A percentile compares a stretch with the other conserved stretches of the same genome.
These are phyloP conservation scores for Arctocebus calabarensis DNA, from an alignment of 2,797 vertebrate species.

Conservation along the genomic window DNA sequence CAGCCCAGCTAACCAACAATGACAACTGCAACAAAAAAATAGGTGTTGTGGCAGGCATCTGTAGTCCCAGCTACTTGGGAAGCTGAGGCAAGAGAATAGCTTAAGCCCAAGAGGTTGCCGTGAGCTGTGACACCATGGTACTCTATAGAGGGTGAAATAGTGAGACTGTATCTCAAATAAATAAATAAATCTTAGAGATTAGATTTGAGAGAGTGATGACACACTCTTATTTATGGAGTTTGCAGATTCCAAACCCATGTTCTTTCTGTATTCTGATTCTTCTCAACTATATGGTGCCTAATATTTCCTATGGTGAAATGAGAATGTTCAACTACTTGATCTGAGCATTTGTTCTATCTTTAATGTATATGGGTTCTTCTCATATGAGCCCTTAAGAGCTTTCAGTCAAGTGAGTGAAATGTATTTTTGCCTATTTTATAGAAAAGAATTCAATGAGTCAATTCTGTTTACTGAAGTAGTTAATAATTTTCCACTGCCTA, in stretches of 20 bases:
- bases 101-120: no score
- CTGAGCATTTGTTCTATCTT: conserved; percentile 26
- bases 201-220: not conserved
- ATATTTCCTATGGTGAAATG: conserved; percentile 35
- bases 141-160: no score
- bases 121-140: no score
- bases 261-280: conserved; percentile 17
- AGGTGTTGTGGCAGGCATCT: no score
- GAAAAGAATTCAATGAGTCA: conserved; percentile 29
- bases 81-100: no score
- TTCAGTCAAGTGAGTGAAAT: not conserved
- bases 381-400: not conserved
- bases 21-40: no score
- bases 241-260: not conserved
- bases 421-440: not conserved
- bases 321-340: conserved; percentile 24
- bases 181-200: not conserved
- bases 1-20: no score
- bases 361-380: not conserved
- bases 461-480: conserved; percentile 35
- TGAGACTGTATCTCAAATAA: no score
- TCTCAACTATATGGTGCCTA: not conserved
- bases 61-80: no score
- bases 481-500: conserved; percentile 26
- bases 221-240: not conserved